A percentile compares a stretch with the other conserved stretches of the same genome.
Evolutionary conservation across 2,113 vertebrate genomes (phyloP).

Genomic region (Piprites chloris): DNA sequence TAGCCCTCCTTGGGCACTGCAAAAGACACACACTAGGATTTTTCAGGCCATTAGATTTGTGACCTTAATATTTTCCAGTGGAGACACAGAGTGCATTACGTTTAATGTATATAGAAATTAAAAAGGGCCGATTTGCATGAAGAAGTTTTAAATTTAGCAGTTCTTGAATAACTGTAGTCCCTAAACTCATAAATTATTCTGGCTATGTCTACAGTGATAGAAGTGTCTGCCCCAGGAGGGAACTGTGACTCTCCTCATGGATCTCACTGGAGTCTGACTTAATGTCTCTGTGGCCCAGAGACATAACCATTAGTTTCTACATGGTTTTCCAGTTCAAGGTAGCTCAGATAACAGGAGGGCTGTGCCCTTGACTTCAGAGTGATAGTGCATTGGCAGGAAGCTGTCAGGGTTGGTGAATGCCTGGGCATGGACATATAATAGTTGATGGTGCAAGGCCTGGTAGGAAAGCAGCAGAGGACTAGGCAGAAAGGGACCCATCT

Average conservation of each 20-base stretch:
- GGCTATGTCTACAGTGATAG: neutral
- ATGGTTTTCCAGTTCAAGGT: neutral
- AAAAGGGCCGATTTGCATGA: neutral
- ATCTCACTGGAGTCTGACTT: neutral
- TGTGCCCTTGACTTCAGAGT: rapidly evolving
- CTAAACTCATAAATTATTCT: neutral
- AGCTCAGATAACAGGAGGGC: neutral
- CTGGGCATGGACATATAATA: rapidly evolving
- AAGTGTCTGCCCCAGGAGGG: neutral
- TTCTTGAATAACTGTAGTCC: neutral
- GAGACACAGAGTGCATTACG: neutral
- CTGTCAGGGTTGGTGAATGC: neutral
- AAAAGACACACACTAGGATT: neutral
- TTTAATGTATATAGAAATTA: neutral
- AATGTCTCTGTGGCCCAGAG: neutral
- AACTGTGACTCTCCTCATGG: neutral
- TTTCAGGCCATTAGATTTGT: neutral
- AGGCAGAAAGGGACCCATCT: neutral
- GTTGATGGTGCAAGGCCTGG: neutral
- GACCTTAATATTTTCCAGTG: neutral
- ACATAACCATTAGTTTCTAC: neutral
- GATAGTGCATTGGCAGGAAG: neutral
- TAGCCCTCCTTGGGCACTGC: neutral
- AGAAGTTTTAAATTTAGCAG: neutral
- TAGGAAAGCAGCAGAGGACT: neutral